phyloP scores from a whole-genome alignment of 2,797 vertebrate genomes.

The Choloepus didactylus region DNA sequence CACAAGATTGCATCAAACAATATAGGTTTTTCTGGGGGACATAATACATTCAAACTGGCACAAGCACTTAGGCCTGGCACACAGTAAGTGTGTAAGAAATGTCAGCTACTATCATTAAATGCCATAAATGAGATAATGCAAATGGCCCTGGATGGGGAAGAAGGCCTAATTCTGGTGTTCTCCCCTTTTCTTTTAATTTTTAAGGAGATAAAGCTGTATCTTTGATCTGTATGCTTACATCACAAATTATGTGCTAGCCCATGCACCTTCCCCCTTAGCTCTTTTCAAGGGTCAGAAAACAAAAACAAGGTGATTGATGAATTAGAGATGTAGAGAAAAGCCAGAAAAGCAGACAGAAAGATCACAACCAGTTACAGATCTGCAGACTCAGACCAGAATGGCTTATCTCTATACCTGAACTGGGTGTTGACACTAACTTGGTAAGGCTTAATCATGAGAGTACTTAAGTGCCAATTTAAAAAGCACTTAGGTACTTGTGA shows the following conservation, averaged over 20 bases:
- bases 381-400: not conserved
- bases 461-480: conserved; percentile 74
- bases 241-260: not conserved
- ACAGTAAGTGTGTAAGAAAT: not conserved
- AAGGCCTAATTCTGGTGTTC: not conserved
- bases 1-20: too few species aligned
- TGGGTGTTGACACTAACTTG: conserved; percentile 77
- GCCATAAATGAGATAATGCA: not conserved
- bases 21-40: too few species aligned
- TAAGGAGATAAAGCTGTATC: not conserved
- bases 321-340: not conserved
- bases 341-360: not conserved
- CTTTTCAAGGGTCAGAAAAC: conserved; percentile 38
- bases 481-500: conserved; percentile 77
- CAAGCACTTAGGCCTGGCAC: not conserved
- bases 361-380: not conserved
- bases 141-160: accelerated
- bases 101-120: not conserved
- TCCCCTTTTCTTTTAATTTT: not conserved
- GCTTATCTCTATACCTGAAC: conserved; percentile 70
- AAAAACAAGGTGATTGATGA: not conserved
- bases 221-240: not conserved
- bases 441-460: conserved; percentile 68
- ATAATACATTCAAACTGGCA: too few species aligned
- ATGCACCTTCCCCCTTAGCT: not conserved